Percentiles rank a stretch among this genome's conserved stretches.
phyloP scores from a whole-genome alignment of 2,113 vertebrate genomes.

The Lasiurus cinereus region DNA sequence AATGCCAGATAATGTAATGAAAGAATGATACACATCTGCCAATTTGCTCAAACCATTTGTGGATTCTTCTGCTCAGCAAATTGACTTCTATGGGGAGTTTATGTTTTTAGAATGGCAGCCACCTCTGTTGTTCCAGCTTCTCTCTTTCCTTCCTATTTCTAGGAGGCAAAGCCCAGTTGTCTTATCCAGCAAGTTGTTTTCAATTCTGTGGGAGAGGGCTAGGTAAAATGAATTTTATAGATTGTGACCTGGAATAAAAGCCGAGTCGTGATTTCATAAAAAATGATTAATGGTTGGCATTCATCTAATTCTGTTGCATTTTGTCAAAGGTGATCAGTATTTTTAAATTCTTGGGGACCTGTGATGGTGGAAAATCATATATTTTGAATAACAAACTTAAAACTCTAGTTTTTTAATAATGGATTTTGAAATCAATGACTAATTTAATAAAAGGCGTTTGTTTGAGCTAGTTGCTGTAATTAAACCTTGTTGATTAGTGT shows the following conservation, averaged over 20 bases:
- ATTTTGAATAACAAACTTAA: constrained; percentile 20
- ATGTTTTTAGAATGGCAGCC: neutral
- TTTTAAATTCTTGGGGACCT: constrained; percentile 48
- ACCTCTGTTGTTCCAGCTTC: neutral
- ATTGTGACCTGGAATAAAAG: neutral
- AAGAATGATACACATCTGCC: neutral
- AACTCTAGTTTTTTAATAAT: neutral
- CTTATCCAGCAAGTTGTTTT: neutral
- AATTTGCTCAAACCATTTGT: neutral
- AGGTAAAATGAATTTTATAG: neutral
- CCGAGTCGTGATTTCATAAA: neutral
- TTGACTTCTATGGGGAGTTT: neutral
- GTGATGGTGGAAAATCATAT: neutral
- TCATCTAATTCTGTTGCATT: neutral
- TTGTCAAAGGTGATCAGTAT: neutral
- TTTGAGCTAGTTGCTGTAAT: constrained; percentile 10
- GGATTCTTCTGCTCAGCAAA: neutral
- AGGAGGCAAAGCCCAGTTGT: neutral
- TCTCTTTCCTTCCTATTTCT: neutral
- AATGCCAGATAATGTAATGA: neutral
- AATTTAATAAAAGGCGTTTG: constrained; percentile 4
- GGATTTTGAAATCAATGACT: constrained; percentile 17
- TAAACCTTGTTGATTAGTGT: neutral
- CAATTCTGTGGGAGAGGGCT: neutral
- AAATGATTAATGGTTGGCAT: neutral